Percentiles rank a stretch among this genome's conserved stretches.
Evolutionary conservation across 2,797 vertebrate species (phyloP).

Genomic region (Spea hammondii): DNA sequence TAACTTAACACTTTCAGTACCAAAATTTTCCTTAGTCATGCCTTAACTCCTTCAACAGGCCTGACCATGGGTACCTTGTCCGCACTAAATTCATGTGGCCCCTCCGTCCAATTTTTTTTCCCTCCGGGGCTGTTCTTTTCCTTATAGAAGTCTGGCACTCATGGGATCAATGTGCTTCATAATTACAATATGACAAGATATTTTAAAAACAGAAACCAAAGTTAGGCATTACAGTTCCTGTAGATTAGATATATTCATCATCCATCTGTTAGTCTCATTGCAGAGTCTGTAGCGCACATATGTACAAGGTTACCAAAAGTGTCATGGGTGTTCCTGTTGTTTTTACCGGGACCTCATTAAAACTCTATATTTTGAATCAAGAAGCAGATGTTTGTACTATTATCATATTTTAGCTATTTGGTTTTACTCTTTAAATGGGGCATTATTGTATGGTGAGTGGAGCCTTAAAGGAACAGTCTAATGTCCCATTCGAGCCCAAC

Average conservation of each 20-base stretch:
- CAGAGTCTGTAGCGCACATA: not conserved
- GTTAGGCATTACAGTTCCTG: constrained; percentile 3
- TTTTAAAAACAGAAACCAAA: not conserved
- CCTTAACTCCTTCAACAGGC: too few species aligned
- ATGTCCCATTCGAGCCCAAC: too few species aligned
- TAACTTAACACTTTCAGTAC: too few species aligned
- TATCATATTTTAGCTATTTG: not conserved
- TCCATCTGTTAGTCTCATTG: not conserved
- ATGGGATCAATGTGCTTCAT: constrained; percentile 33
- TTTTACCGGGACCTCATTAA: too few species aligned
- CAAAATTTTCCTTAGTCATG: too few species aligned
- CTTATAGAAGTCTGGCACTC: constrained; percentile 25
- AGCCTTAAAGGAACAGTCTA: too few species aligned
- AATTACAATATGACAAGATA: constrained; percentile 37
- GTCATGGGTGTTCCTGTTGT: not conserved
- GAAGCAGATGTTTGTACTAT: not conserved
- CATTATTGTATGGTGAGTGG: too few species aligned
- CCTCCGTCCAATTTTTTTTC: too few species aligned
- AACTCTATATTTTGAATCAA: not conserved
- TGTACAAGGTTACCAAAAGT: not conserved
- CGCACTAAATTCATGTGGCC: too few species aligned
- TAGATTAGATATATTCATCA: constrained; percentile 3
- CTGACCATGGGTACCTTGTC: too few species aligned
- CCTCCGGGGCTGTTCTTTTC: too few species aligned
- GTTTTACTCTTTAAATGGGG: too few species aligned